A percentile compares a stretch with the other conserved stretches of the same genome.
These are phyloP conservation scores for Poeciliopsis turneri DNA, from an alignment of 2,797 vertebrate genomes.

Conservation along the genomic window DNA sequence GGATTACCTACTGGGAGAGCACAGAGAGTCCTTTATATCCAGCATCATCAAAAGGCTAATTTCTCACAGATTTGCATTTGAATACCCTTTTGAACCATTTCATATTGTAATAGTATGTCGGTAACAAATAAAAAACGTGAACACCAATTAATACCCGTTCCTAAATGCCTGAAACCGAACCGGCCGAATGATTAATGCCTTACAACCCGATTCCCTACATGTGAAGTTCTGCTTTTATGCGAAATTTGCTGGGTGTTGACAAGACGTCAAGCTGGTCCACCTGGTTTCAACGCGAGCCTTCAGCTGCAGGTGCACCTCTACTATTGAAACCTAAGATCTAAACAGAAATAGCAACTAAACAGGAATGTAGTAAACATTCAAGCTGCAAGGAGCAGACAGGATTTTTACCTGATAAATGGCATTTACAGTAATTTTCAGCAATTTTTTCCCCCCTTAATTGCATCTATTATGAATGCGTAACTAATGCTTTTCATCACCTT, in stretches of 20 bases:
- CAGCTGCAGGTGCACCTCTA: not conserved
- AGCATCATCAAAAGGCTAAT: slow-evolving; percentile 18
- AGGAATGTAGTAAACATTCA: not conserved
- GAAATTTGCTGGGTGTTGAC: not conserved
- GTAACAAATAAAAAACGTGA: not conserved
- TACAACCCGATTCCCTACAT: too few relatives aligned
- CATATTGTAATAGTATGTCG: not conserved
- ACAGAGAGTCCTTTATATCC: not conserved
- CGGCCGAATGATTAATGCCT: not conserved
- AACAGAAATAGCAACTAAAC: not conserved
- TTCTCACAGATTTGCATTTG: slow-evolving; percentile 31
- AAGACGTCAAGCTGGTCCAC: not conserved
- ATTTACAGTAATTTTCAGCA: not conserved
- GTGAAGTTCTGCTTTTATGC: not conserved
- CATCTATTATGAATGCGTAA: not conserved
- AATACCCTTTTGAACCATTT: slow-evolving; percentile 31
- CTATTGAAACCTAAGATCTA: not conserved
- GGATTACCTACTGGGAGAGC: slow-evolving; percentile 12
- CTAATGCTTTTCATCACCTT: not conserved
- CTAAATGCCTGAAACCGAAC: not conserved
- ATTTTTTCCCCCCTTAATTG: not conserved
- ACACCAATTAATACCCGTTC: slow-evolving; percentile 1
- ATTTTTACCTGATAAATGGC: not conserved
- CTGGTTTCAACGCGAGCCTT: not conserved
- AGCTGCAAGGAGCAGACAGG: not conserved